phyloP scores from a whole-genome alignment of 2,113 vertebrate genomes.

The Esox niger region DNA sequence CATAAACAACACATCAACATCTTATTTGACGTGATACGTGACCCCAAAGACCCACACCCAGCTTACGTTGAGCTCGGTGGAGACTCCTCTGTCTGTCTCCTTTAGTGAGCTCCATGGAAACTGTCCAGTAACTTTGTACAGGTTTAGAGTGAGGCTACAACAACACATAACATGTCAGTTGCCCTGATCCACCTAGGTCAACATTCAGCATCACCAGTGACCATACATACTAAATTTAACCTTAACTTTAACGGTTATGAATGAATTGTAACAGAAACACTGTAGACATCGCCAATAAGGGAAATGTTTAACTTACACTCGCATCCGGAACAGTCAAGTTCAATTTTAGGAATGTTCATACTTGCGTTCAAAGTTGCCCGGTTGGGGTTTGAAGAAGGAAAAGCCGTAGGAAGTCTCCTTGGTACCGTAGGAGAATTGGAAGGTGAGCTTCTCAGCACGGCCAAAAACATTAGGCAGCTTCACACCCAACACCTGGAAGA shows the following conservation, averaged over 20 bases:
- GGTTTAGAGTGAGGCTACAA: conserved; percentile 86
- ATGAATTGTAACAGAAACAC: background rate
- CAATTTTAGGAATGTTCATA: conserved; percentile 56
- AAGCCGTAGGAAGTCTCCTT: conserved; percentile 96
- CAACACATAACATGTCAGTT: conserved; percentile 1
- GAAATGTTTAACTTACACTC: background rate
- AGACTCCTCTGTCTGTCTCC: conserved; percentile 90
- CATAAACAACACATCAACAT: too few species aligned
- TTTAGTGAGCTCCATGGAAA: conserved; percentile 98
- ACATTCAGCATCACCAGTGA: too few species aligned
- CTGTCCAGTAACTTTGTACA: conserved; percentile 95
- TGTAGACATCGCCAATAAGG: background rate
- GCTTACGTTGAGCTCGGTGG: conserved; percentile 86
- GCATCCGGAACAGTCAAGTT: background rate
- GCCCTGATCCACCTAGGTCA: too few species aligned
- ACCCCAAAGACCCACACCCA: background rate
- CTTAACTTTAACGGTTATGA: too few species aligned
- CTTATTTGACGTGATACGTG: too few species aligned
- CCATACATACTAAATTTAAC: too few species aligned
- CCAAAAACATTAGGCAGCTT: conserved; percentile 83
- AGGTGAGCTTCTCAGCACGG: conserved; percentile 92
- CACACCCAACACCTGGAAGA: conserved; percentile 81
- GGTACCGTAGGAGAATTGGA: conserved; percentile 98
- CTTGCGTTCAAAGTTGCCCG: conserved; percentile 91
- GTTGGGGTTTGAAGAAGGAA: conserved; percentile 93